Conservation (phyloP, 2,797 vertebrate species). For the Apogon talboti region DNA sequence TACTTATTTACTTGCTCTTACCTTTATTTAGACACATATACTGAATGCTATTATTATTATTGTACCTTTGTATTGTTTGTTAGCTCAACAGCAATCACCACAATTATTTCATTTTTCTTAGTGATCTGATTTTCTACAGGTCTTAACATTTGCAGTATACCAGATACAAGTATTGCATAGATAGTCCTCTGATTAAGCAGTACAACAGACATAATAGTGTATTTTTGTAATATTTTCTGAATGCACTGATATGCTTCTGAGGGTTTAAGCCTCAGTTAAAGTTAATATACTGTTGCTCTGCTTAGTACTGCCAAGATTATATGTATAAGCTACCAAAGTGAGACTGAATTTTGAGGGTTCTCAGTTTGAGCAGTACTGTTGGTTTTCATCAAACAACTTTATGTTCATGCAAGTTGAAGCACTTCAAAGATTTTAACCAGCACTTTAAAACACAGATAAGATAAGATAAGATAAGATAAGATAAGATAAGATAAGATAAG, state of each 20-base stretch:
- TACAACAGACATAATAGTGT: neutral
- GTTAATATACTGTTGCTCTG: neutral
- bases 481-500: too few species aligned
- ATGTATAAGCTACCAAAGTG: conserved; percentile 1
- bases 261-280: neutral
- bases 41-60: too few species aligned
- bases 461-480: too few species aligned
- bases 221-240: neutral
- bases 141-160: neutral
- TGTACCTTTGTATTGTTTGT: too few species aligned
- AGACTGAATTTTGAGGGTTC: neutral
- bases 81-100: neutral
- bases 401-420: neutral
- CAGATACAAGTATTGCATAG: neutral
- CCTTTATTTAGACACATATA: too few species aligned
- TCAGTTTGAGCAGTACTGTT: too few species aligned
- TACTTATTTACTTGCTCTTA: too few species aligned
- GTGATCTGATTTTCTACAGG: neutral
- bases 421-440: neutral
- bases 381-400: too few species aligned
- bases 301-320: conserved; percentile 7
- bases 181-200: neutral
- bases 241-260: neutral
- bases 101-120: neutral
- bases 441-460: too few species aligned